phyloP scores from a whole-genome alignment of 1,140 invertebrate species.

The Sycobia sp. region DNA sequence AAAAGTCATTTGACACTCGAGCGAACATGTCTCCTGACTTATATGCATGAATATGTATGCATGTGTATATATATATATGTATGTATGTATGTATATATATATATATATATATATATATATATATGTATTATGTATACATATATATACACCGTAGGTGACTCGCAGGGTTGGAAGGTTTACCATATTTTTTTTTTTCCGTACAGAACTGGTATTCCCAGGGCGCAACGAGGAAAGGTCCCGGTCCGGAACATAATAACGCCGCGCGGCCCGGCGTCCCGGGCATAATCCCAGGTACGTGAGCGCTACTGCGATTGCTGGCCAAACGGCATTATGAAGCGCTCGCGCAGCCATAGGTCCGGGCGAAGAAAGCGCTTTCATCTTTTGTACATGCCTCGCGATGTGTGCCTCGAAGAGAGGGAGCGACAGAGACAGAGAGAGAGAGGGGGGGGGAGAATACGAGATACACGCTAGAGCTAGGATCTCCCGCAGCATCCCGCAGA shows the following conservation, averaged over 20 bases:
- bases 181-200: background rate
- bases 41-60: background rate
- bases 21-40: slow-evolving; percentile 24
- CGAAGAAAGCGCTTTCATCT: no score
- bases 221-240: slow-evolving; percentile 19
- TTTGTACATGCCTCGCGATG: no score
- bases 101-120: no score
- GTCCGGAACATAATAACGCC: background rate
- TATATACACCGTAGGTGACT: no score
- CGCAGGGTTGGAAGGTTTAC: no score
- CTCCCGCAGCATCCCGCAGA: background rate
- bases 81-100: no score
- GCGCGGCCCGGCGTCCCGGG: no score
- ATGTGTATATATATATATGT: background rate
- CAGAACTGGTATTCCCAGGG: slow-evolving; percentile 16
- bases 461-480: no score
- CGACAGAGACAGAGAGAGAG: background rate
- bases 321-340: slow-evolving; percentile 25
- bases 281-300: slow-evolving; percentile 16
- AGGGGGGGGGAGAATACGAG: no score
- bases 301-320: slow-evolving; percentile 19
- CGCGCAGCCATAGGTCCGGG: background rate
- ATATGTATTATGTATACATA: no score
- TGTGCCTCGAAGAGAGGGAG: slow-evolving; percentile 9
- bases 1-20: slow-evolving; percentile 21